A percentile compares a stretch with the other conserved stretches of the same genome.
These are phyloP conservation scores for Gobio occitaniae DNA, from an alignment of 2,797 vertebrate genomes.

Conservation along the genomic window DNA sequence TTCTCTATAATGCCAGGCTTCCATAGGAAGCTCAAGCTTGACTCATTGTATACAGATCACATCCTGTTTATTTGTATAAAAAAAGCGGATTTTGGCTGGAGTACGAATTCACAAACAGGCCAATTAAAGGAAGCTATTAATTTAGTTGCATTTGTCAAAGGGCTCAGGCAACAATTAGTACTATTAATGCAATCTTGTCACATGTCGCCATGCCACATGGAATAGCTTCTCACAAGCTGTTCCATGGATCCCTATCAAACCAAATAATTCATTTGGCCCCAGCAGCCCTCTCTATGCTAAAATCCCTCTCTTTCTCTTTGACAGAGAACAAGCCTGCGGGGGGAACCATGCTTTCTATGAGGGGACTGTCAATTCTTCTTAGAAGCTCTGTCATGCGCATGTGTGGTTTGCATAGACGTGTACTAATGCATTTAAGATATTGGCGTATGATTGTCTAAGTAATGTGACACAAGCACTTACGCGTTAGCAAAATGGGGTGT, in stretches of 20 bases:
- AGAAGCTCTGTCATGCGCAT: conserved; percentile 46
- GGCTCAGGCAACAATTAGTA: conserved; percentile 52
- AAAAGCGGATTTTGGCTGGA: conserved; percentile 33
- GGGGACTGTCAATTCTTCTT: conserved; percentile 53
- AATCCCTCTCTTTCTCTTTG: conserved; percentile 47
- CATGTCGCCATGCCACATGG: conserved; percentile 42
- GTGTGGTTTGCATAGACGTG: conserved; percentile 44
- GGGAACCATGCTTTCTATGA: conserved; percentile 49
- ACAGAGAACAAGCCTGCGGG: conserved; percentile 48
- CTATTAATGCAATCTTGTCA: conserved; percentile 64
- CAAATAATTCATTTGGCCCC: conserved; percentile 50
- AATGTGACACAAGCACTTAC: conserved; percentile 52
- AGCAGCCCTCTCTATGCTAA: conserved; percentile 32
- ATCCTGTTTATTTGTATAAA: conserved; percentile 38
- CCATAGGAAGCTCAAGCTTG: conserved; percentile 3
- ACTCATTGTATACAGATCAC: conserved; percentile 48
- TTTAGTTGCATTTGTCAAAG: conserved; percentile 61
- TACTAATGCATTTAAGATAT: conserved; percentile 55
- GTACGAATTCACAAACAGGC: conserved; percentile 47
- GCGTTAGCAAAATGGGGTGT: conserved; percentile 33
- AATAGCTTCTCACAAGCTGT: conserved; percentile 52
- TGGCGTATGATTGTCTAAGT: conserved; percentile 51
- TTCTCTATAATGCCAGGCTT: conserved; percentile 5
- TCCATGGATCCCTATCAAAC: conserved; percentile 52
- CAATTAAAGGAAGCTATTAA: conserved; percentile 58